phyloP scores from a whole-genome alignment of 2,797 vertebrate genomes.

The Gephyroberyx darwinii region DNA sequence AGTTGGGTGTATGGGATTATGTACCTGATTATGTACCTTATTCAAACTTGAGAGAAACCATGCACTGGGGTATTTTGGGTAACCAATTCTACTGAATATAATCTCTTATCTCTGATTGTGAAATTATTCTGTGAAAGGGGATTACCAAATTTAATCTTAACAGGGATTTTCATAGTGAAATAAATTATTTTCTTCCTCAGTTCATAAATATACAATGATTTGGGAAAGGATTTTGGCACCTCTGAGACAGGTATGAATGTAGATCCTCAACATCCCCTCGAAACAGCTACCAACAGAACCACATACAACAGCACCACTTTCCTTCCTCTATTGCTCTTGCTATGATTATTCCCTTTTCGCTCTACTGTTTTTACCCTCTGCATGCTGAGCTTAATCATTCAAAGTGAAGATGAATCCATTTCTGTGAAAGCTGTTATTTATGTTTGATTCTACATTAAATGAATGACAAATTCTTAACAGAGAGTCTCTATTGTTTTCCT shows the following conservation, averaged over 20 bases:
- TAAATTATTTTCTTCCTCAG: constrained; percentile 54
- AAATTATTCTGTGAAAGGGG: constrained; percentile 68
- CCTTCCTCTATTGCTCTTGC: constrained; percentile 21
- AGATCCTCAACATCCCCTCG: constrained; percentile 39
- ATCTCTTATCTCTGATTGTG: constrained; percentile 62
- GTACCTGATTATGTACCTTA: constrained; percentile 58
- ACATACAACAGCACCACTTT: constrained; percentile 10
- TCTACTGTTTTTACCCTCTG: constrained; percentile 48
- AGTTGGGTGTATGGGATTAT: constrained; percentile 65
- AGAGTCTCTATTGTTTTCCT: constrained; percentile 27
- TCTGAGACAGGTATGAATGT: constrained; percentile 41
- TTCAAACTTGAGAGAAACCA: constrained; percentile 40
- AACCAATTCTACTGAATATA: constrained; percentile 60
- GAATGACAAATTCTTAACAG: constrained; percentile 35
- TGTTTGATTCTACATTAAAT: constrained; percentile 34
- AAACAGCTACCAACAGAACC: constrained; percentile 13
- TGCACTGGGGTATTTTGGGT: constrained; percentile 48
- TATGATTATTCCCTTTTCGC: constrained; percentile 45
- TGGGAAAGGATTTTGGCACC: constrained; percentile 51
- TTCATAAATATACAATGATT: constrained; percentile 64
- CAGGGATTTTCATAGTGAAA: constrained; percentile 62
- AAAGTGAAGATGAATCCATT: constrained; percentile 56
- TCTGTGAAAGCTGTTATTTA: constrained; percentile 43
- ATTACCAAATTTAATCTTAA: constrained; percentile 72
- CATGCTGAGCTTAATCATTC: constrained; percentile 46